Base-by-base conservation (phyloP, 2,888 invertebrate genomes). In the Lordiphosa fenestrarum region DNA sequence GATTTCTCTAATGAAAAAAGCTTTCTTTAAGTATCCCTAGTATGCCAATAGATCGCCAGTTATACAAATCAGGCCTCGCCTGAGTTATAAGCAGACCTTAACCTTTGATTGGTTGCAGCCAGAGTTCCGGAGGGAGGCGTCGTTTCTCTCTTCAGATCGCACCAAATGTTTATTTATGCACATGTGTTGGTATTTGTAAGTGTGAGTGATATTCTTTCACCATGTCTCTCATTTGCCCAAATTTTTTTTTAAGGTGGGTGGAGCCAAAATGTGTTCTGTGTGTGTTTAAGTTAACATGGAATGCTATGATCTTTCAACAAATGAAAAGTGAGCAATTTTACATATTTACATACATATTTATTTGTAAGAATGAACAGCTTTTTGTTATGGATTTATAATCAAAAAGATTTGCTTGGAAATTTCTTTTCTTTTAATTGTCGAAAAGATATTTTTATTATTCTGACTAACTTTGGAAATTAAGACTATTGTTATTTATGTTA, bases 271-370 rank as follows among this genome's bases (percentile, higher is more conserved):
- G 64, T 56, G 60, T 12, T n/a, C 39, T 47, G 39, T 63, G 47
- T 76, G 64, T 76, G 64, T 60, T 60, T 66, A 37, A 30, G 53
- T 19, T 19, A 65, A 69, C 58, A 67, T 54, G 44, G 42, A 39
- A 36, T 51, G 64, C 6, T 47, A 49, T n/a, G 30, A 42, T 47
- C 52, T 60, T 65, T 70, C 82, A 64, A 78, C 84, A 77, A 77
- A 77, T 84, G 76, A 71, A 67, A 77, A 62, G 52, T 36, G 23
- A 60, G 84, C 74, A 77, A 53, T 21, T 41, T 53, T 41, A 53
- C 42, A 15, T 25, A 35, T 39, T 36, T 30, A 47, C 6, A 40
- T 39, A 47, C 47, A 35, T 9, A 30, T 7, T 9, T 2, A 7
- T 30, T 9, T 30, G 30, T 30, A 30, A 30, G 30, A 30, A 30